These are phyloP conservation scores for Rhamphomyia laevipes DNA, from an alignment of 2,888 invertebrate species.

Conservation along the genomic window DNA sequence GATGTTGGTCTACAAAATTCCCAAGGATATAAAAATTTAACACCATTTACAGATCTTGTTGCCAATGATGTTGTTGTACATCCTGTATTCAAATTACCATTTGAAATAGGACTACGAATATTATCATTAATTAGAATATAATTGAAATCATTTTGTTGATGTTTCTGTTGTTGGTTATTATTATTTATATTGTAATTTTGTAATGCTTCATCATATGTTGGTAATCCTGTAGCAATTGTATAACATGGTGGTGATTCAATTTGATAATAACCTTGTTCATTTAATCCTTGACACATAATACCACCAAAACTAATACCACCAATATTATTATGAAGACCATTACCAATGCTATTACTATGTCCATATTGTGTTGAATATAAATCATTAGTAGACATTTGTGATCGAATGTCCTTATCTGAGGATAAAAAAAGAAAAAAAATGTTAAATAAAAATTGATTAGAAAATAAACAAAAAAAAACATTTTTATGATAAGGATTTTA, in stretches of 20 bases:
- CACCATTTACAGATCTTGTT: slow-evolving; percentile 17
- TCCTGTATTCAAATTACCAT: neutral
- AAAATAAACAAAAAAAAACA: no score
- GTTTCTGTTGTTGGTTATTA: neutral
- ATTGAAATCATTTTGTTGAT: neutral
- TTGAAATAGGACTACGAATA: neutral
- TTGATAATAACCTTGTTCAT: slow-evolving; percentile 31
- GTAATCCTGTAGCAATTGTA: slow-evolving; percentile 50
- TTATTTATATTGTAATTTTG: slow-evolving; percentile 32
- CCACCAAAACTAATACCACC: slow-evolving; percentile 4
- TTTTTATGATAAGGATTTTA: no score
- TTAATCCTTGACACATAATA: slow-evolving; percentile 7
- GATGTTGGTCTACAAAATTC: slow-evolving; percentile 31
- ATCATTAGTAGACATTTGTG: slow-evolving; percentile 24
- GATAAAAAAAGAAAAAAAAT: no score
- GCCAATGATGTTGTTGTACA: neutral
- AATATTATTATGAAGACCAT: neutral
- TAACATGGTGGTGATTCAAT: slow-evolving; percentile 48
- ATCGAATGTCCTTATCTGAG: slow-evolving; percentile 37
- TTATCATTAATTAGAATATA: neutral
- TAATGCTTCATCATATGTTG: slow-evolving; percentile 50
- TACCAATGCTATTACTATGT: neutral
- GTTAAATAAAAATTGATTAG: slow-evolving; percentile 5
- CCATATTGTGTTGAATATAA: slow-evolving; percentile 11
- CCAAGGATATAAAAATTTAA: slow-evolving; percentile 33